Percentiles rank a stretch among this genome's conserved stretches.
phyloP scores from a whole-genome alignment of 2,888 invertebrate species.

The Amblyjoppa proteus region DNA sequence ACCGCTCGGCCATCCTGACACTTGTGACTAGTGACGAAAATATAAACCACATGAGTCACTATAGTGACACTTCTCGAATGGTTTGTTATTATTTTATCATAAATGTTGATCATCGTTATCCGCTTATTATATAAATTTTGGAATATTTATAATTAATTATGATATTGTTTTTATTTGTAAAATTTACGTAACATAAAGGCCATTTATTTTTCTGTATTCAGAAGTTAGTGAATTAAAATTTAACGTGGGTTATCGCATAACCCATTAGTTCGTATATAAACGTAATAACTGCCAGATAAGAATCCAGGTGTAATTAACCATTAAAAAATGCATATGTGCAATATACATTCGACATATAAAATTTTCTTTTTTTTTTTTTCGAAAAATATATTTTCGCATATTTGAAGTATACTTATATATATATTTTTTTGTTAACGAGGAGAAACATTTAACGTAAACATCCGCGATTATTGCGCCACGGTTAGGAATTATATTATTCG shows the following conservation, averaged over 20 bases:
- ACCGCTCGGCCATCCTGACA: slow-evolving; percentile 88
- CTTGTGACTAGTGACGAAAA: slow-evolving; percentile 36
- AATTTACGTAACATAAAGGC: not conserved
- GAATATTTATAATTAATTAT: not conserved
- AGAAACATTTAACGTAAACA: not conserved
- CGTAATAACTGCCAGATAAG: not conserved
- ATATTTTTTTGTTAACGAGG: not conserved
- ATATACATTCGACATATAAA: not conserved
- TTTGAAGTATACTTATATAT: not conserved
- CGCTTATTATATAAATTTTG: not conserved
- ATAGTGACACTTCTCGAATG: not conserved
- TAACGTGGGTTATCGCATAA: not conserved
- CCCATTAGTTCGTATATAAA: not conserved
- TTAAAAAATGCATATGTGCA: not conserved
- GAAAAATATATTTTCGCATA: no score
- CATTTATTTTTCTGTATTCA: not conserved
- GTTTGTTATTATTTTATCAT: not conserved
- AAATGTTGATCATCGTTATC: not conserved
- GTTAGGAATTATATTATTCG: not conserved
- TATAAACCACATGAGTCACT: not conserved
- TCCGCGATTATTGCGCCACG: not conserved
- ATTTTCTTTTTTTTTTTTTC: not conserved
- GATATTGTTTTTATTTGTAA: not conserved
- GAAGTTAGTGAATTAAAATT: not conserved
- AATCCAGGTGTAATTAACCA: not conserved